Conservation (phyloP, 2,888 invertebrate species). For the Oscheius myriophilus region DNA sequence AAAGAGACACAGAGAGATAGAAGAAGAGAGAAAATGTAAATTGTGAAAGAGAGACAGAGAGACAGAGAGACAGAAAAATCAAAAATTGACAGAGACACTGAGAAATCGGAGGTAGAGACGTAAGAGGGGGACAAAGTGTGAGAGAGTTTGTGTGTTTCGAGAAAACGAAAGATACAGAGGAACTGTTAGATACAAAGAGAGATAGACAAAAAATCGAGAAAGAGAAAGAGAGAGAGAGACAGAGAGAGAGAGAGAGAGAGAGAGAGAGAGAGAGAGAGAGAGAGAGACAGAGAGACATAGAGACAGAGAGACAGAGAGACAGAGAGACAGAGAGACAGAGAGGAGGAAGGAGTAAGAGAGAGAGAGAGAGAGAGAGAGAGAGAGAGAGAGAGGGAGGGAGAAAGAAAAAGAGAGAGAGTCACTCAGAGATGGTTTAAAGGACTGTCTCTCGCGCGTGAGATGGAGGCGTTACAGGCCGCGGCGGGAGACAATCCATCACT, state of each 20-base stretch:
- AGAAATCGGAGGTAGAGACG: slow-evolving; percentile 9
- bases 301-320: slow-evolving; percentile 20
- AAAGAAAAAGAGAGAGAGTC: not conserved
- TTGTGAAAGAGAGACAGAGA: slow-evolving; percentile 1
- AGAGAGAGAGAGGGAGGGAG: slow-evolving; percentile 14
- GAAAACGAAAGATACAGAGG: not conserved
- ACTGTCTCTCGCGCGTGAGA: too few relatives aligned
- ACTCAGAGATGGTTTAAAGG: too few relatives aligned
- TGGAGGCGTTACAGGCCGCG: slow-evolving; percentile 5
- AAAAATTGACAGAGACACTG: too few relatives aligned
- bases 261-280: slow-evolving; percentile 15
- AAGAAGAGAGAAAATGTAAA: slow-evolving; percentile 8
- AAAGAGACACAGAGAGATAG: slow-evolving; percentile 9
- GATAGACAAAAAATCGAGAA: not conserved
- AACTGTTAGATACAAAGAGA: slow-evolving; percentile 6
- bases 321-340: slow-evolving; percentile 23
- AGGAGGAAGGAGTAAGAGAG: slow-evolving; percentile 14
- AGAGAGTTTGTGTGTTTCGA: too few relatives aligned
- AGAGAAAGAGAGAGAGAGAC: slow-evolving; percentile 6
- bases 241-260: slow-evolving; percentile 7
- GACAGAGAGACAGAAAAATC: slow-evolving; percentile 10
- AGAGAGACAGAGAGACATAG: not conserved
- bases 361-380: slow-evolving; percentile 19
- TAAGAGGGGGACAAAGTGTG: slow-evolving; percentile 9
- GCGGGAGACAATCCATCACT: slow-evolving; percentile 23